Conservation (phyloP, 2,113 vertebrate genomes). For the Cichladusa arquata region DNA sequence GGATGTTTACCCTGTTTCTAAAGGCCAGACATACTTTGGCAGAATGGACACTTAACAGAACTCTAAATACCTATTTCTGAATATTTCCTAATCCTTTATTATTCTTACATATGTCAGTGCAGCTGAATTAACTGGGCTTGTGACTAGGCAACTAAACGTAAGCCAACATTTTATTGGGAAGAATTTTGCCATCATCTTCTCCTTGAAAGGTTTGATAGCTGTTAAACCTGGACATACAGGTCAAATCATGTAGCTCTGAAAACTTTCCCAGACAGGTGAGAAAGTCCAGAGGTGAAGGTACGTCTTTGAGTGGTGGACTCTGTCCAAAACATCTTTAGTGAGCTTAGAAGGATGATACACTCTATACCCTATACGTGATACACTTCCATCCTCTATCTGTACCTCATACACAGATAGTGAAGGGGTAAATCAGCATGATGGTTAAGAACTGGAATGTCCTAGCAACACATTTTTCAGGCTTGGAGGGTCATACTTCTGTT, state of each 20-base stretch:
- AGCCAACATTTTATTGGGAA: neutral
- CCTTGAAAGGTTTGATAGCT: neutral
- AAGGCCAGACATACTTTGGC: neutral
- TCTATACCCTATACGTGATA: neutral
- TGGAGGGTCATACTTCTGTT: neutral
- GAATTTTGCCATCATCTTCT: neutral
- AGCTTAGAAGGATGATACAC: neutral
- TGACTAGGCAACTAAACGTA: neutral
- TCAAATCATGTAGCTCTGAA: neutral
- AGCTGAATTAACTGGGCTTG: neutral
- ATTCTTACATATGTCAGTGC: neutral
- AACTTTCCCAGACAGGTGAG: neutral
- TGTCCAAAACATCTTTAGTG: neutral
- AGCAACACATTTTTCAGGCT: neutral
- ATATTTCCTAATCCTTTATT: neutral
- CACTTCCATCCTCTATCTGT: neutral
- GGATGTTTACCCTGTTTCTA: neutral
- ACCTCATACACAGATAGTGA: neutral
- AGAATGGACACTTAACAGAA: neutral
- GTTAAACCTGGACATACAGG: neutral
- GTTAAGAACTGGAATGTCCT: neutral
- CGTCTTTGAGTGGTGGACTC: accelerated
- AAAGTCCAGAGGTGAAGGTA: neutral
- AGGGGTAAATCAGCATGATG: neutral
- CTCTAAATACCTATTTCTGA: neutral